Base-by-base conservation (phyloP, 2,888 invertebrate genomes). In the Timandra comae region DNA sequence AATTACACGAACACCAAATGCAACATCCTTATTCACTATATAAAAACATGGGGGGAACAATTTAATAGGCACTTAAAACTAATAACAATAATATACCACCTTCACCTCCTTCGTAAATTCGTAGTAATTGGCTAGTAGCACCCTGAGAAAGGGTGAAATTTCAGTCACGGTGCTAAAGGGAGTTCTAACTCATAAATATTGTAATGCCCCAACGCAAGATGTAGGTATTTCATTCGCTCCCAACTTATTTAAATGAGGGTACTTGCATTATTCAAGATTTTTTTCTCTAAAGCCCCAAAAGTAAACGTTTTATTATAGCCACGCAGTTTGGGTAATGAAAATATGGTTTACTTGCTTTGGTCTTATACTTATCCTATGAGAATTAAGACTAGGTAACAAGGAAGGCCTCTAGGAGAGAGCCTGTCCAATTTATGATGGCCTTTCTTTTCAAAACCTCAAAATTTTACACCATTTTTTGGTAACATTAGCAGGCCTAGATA, bases 111-210 rank as follows among this genome's bases (percentile, higher is more conserved):
- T 49, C 22, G 28, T 12, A 52, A 32, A 48, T 64, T 56, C 44
- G n/a, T 33, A 56, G 53, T 63, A 62, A 69, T 66, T 68, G 61
- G 46, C 46, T 49, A 53, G 52, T 49, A 24, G 50, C 52, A 45
- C 50, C 53, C 44, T 52, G 16, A 61, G 60, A 69, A 73, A 67
- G 68, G 68, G 64, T 69, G 52, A 61, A 68, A 71, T 67, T 70
- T 67, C 54, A 70, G 67, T 63, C 70, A 71, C 66, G 73, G 52
- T 30, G 46, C 53, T 43, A 50, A n/a, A 56, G 54, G 50, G 50
- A 31, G 16, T 1, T 6, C 16, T n/a, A n/a, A 35, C 64, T 73
- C 72, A 74, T 74, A 74, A 74, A 75, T 74, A 75, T 74, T 74
- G 60, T 74, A 74, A 74, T 73, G 39, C 40, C 19, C 36, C 32